Conservation (phyloP, 2,888 invertebrate genomes). For the Chrysodeixis includens region DNA sequence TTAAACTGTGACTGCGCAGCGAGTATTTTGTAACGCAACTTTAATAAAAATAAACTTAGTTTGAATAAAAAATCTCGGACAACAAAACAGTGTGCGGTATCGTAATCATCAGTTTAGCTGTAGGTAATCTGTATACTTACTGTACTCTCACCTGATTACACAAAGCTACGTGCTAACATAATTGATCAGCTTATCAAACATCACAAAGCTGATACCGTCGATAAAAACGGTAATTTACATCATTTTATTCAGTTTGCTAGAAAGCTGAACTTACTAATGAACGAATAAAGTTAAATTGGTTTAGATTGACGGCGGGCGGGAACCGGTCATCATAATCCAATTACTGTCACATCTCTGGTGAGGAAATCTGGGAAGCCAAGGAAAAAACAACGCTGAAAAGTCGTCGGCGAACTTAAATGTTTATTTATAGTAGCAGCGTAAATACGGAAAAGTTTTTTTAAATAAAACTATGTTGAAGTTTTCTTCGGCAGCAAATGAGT, state of each 20-base stretch:
- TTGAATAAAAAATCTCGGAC: not conserved
- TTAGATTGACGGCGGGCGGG: constrained; percentile 15
- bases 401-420: not conserved
- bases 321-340: constrained; percentile 36
- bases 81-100: not conserved
- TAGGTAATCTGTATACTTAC: not conserved
- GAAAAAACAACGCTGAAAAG: constrained; percentile 25
- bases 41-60: not conserved
- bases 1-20: not conserved
- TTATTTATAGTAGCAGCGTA: not conserved
- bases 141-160: not conserved
- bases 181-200: constrained; percentile 9
- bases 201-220: constrained; percentile 6
- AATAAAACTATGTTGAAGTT: not conserved
- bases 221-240: constrained; percentile 5
- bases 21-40: not conserved
- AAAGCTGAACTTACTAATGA: constrained; percentile 30
- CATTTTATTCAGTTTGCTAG: constrained; percentile 4
- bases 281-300: constrained; percentile 30
- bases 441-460: not conserved
- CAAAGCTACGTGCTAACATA: constrained; percentile 5
- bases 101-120: not conserved
- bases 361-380: constrained; percentile 18
- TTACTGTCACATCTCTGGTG: constrained; percentile 28
- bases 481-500: not conserved